These are phyloP conservation scores for Battus philenor DNA, from an alignment of 1,140 invertebrate species.

Conservation along the genomic window DNA sequence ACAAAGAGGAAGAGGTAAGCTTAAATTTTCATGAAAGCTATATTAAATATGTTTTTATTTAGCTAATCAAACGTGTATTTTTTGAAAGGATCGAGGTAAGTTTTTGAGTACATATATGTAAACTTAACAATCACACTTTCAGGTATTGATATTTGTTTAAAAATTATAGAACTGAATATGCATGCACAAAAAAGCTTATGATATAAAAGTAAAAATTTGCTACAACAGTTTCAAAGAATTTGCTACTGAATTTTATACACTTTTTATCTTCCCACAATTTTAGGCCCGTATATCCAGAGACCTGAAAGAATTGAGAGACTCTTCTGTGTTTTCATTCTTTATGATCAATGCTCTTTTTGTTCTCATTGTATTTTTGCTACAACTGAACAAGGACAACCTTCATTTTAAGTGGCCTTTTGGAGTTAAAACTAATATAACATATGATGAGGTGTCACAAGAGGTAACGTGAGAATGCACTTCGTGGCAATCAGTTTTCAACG, in stretches of 20 bases:
- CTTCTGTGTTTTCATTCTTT: constrained; percentile 96
- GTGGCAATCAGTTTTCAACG: constrained; percentile 62
- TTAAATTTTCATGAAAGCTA: constrained; percentile 2
- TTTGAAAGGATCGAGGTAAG: too few species aligned
- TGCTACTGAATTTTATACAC: constrained; percentile 10
- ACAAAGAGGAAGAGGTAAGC: constrained; percentile 92
- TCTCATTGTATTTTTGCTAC: constrained; percentile 97
- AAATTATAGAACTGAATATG: not conserved
- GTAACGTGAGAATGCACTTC: constrained; percentile 79
- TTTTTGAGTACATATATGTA: too few species aligned
- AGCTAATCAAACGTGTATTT: too few species aligned
- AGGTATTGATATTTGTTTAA: too few species aligned
- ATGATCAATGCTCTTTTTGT: constrained; percentile 99
- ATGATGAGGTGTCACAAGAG: constrained; percentile 90
- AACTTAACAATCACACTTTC: too few species aligned
- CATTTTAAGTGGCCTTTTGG: constrained; percentile 96
- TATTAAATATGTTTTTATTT: not conserved
- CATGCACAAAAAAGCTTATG: constrained; percentile 2
- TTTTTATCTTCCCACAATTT: constrained; percentile 64
- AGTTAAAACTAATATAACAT: constrained; percentile 95
- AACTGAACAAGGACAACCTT: constrained; percentile 95
- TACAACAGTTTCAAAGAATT: too few species aligned
- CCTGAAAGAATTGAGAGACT: constrained; percentile 94
- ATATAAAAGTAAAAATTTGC: not conserved
- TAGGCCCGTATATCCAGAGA: constrained; percentile 93